Evolutionary conservation across 2,888 invertebrate species (phyloP).

Genomic region (Plebejus melissa): DNA sequence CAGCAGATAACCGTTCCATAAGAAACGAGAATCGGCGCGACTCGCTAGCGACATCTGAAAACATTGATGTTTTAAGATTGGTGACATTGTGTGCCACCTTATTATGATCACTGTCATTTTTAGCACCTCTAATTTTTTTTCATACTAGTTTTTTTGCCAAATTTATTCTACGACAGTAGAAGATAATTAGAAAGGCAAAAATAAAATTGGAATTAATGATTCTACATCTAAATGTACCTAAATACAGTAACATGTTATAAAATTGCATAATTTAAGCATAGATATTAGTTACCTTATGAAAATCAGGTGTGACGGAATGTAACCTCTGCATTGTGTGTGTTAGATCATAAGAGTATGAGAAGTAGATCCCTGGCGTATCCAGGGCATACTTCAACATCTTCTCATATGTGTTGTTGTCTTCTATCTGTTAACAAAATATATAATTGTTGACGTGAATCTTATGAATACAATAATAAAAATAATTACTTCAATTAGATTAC

Average conservation of each 20-base stretch:
- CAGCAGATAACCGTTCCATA: conserved; percentile 94
- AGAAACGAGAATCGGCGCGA: conserved; percentile 91
- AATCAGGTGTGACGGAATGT: conserved; percentile 90
- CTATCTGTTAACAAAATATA: conserved; percentile 69
- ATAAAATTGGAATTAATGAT: too few species aligned
- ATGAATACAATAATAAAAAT: not conserved
- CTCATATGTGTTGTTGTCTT: conserved; percentile 90
- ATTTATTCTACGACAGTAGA: too few species aligned
- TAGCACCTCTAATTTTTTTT: too few species aligned
- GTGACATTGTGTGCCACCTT: not conserved
- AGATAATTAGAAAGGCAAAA: too few species aligned
- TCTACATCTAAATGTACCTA: too few species aligned
- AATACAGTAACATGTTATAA: too few species aligned
- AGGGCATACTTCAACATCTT: conserved; percentile 91
- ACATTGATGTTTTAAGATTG: not conserved
- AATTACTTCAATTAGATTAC: too few species aligned
- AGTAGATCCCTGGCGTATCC: conserved; percentile 92
- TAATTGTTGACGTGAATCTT: not conserved
- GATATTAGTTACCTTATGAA: conserved; percentile 78
- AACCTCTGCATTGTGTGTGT: conserved; percentile 94
- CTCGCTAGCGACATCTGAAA: conserved; percentile 84
- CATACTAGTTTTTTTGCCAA: too few species aligned
- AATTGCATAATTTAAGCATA: not conserved
- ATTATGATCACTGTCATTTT: too few species aligned
- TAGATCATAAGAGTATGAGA: conserved; percentile 95